Base-by-base conservation (phyloP, 2,888 invertebrate species). In the Heliconius ethilla region DNA sequence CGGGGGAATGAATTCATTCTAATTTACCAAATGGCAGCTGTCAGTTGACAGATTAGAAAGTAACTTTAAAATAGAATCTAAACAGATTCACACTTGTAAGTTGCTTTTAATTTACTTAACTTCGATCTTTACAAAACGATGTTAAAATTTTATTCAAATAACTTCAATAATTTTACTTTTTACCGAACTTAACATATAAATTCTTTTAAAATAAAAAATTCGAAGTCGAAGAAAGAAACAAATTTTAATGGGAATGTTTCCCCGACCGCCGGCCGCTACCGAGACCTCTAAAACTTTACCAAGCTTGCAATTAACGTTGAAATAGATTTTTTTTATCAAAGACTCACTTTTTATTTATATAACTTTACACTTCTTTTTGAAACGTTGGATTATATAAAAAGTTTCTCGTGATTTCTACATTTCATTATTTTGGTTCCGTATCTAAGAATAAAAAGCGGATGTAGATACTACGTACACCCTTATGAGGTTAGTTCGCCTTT, bases 231-330 rank as follows among this genome's bases (percentile, higher is more conserved):
- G 18, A 33, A 62, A 29, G n/a, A 27, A 66, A 45, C 9, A 55
- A 74, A 67, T 73, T 77, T 74, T 67, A 67, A 69, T 62, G 45
- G 29, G 62, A 62, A 45, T 74, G 59, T 33, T 62, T 6, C 67
- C 10, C 29, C 33, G 5, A 27, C 74, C 62, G 25, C 67, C 67
- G 59, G 69, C 40, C 62, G 33, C 66, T 25, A 15, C 22, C 51
- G 65, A 76, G n/a, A 67, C 22, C 74, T 67, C 29, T 69, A 45
- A 77, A 67, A 77, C 66, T 74, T 74, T 40, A 22, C 65, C 55
- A n/a, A 45, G 55, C 66, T 77, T 40, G 59, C 66, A 77, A 77
- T 77, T 77, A 74, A 77, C 27, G 55, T 45, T 55, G 66, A 73
- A 77, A 69, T 74, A 69, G 25, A 27, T 40, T 37, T 40, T 76